Evolutionary conservation across 2,888 invertebrate species (phyloP), one percentile per base, ranked within the genome.

Genomic region (Sclerodermus sp.): DNA sequence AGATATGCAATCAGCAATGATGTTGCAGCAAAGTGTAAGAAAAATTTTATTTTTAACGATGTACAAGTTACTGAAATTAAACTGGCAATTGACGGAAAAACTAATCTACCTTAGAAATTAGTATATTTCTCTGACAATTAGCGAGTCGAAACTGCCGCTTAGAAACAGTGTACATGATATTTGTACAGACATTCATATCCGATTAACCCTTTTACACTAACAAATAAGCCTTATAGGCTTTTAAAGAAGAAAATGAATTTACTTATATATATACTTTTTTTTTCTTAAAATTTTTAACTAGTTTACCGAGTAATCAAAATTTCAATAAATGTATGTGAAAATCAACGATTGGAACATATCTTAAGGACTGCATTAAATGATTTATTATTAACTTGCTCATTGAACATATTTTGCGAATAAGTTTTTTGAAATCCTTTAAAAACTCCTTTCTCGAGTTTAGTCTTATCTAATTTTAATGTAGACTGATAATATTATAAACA

Each of bases 401-500:
- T 31, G 36, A 42, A 23, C 34, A 47, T 45, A 41, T n/a, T 37
- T 55, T 38, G 36, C 47, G 47, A 32, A 45, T 44, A 49, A 45
- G 34, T 39, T 62, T n/a, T 65, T 64, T 61, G 61, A 56, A 47
- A 48, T 51, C 47, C 44, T 61, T 60, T 59, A 54, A 60, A 47
- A 42, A 56, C 52, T 52, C 47, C 48, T 51, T 51, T 49, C 53
- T 58, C 54, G 53, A 61, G 53, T 55, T 53, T 66, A 67, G 52
- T 52, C 60, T 60, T 5, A 58, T 61, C 59, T 64, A 68, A 68
- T 55, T 54, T 58, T 64, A 64, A 67, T 58, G 55, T 61, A 62
- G 62, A 65, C 64, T 58, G 63, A 65, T 51, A 49, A 44, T 37
- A 57, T 48, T 36, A 47, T 40, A 51, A 62, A 51, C 57, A 46